These are phyloP conservation scores for Archilochus colubris DNA, from an alignment of 2,113 vertebrate genomes.

Conservation along the genomic window DNA sequence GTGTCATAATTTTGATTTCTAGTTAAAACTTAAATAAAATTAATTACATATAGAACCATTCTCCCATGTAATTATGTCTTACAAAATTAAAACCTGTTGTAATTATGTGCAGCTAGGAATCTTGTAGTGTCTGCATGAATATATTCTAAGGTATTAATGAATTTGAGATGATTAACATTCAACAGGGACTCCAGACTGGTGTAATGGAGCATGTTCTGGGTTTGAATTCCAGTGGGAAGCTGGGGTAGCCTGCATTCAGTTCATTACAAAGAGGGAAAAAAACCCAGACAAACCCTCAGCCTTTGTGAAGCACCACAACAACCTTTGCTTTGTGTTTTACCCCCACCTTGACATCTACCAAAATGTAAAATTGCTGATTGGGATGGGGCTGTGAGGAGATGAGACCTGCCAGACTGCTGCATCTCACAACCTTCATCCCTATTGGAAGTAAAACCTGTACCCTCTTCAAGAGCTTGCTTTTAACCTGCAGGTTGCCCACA, in stretches of 20 bases:
- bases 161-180: background rate
- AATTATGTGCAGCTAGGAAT: background rate
- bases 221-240: background rate
- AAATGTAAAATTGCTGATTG: background rate
- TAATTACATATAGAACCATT: background rate
- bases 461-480: background rate
- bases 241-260: background rate
- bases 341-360: background rate
- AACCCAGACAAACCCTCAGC: background rate
- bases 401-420: fast-evolving
- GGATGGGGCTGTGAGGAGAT: background rate
- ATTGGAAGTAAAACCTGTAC: fast-evolving
- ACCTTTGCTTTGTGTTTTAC: background rate
- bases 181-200: background rate
- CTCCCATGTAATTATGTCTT: background rate
- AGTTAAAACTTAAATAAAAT: background rate
- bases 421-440: background rate
- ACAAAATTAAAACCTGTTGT: background rate
- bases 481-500: fast-evolving
- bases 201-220: background rate
- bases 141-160: fast-evolving
- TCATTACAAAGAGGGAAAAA: background rate
- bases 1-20: background rate
- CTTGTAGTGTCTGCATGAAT: background rate
- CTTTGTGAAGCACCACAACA: background rate